Evolutionary conservation across 1,140 invertebrate species (phyloP).

Genomic region (Nebria ingens): DNA sequence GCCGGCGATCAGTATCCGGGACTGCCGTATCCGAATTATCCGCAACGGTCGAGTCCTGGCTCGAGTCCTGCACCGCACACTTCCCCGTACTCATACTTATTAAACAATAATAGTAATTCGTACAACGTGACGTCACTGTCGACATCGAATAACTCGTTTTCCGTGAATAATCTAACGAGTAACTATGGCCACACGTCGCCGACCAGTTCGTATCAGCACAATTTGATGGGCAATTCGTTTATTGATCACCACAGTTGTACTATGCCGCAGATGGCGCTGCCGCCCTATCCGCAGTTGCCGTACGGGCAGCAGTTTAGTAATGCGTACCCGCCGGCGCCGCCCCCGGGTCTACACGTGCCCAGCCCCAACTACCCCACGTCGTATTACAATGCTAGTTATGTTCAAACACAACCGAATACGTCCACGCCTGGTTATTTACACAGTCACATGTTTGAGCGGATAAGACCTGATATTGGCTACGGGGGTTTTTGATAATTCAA

Average conservation of each 20-base stretch:
- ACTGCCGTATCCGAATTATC: slow-evolving; percentile 25
- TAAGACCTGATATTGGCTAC: slow-evolving; percentile 39
- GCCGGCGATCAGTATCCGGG: slow-evolving; percentile 26
- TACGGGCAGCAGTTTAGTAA: slow-evolving; percentile 31
- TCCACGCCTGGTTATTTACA: background rate
- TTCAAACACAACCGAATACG: background rate
- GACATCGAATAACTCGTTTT: background rate
- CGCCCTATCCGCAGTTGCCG: slow-evolving; percentile 30
- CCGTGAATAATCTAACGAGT: too few species aligned
- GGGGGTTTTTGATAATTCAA: slow-evolving; percentile 41
- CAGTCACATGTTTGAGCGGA: slow-evolving; percentile 32
- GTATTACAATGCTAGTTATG: slow-evolving; percentile 20
- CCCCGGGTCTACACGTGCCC: slow-evolving; percentile 40
- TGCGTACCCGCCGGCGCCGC: background rate
- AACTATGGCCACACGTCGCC: background rate
- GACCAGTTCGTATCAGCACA: background rate
- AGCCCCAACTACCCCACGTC: slow-evolving; percentile 43
- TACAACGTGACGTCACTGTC: background rate
- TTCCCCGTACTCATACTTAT: slow-evolving; percentile 30
- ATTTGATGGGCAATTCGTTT: slow-evolving; percentile 10
- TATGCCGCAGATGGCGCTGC: slow-evolving; percentile 24
- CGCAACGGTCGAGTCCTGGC: background rate
- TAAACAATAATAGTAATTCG: slow-evolving; percentile 8
- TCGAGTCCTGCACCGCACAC: slow-evolving; percentile 20
- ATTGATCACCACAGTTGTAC: background rate